Evolutionary conservation across 2,113 vertebrate genomes (phyloP).

Genomic region (Ptyas mucosa): DNA sequence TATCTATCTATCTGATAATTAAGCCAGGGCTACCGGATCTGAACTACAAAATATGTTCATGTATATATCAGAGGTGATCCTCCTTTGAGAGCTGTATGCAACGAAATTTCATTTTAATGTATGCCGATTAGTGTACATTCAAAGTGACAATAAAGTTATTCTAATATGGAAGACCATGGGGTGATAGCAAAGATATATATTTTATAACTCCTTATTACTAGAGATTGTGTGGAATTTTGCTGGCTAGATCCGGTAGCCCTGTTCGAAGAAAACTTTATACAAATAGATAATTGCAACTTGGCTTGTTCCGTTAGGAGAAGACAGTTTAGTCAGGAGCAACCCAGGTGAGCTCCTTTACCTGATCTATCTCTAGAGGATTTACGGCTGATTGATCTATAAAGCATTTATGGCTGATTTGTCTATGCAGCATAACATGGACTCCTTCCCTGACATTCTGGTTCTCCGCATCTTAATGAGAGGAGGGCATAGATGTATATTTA

Average conservation of each 20-base stretch:
- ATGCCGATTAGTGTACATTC: no score
- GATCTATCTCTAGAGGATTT: not conserved
- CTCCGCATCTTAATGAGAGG: not conserved
- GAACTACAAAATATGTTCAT: not conserved
- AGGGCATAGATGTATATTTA: not conserved
- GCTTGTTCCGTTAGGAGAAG: conserved; percentile 29
- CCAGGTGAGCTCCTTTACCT: conserved; percentile 5
- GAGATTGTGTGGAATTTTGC: not conserved
- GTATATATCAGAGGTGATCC: no score
- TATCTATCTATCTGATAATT: no score
- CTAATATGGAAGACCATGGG: not conserved
- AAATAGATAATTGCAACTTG: conserved; percentile 9
- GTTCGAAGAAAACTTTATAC: not conserved
- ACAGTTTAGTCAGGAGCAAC: not conserved
- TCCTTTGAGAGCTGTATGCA: no score
- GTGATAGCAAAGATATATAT: not conserved
- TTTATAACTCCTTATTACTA: not conserved
- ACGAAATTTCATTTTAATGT: no score
- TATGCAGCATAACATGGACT: not conserved
- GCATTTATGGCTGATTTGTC: not conserved
- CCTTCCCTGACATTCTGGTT: not conserved
- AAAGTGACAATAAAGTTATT: no score
- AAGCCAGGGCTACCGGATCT: not conserved
- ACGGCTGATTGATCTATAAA: not conserved
- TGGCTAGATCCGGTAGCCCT: not conserved